phyloP scores from a whole-genome alignment of 2,113 vertebrate species.

The Macrotis lagotis region DNA sequence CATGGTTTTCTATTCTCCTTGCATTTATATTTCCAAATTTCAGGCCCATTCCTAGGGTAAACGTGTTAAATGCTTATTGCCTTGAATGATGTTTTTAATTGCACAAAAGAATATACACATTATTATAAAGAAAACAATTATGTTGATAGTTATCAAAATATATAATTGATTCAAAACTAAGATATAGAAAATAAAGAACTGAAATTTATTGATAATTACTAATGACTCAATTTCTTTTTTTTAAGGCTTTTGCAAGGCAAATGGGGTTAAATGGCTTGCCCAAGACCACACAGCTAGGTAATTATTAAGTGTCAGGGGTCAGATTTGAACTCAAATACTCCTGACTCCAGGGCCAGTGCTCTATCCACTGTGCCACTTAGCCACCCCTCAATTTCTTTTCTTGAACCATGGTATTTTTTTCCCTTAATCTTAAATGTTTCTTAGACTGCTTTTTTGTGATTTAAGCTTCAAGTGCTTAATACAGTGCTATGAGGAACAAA shows the following conservation, averaged over 20 bases:
- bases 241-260: no score
- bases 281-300: no score
- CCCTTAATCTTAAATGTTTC: not conserved
- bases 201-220: not conserved
- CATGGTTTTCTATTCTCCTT: not conserved
- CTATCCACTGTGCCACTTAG: no score
- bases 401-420: not conserved
- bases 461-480: constrained; percentile 14
- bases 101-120: not conserved
- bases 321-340: no score
- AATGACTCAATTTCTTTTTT: not conserved
- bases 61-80: not conserved
- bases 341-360: no score
- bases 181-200: not conserved
- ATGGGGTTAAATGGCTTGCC: no score
- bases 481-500: not conserved
- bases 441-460: constrained; percentile 7
- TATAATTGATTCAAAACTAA: not conserved
- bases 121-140: not conserved
- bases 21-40: not conserved
- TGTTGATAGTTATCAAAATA: not conserved
- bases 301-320: no score
- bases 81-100: not conserved
- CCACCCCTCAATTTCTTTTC: not conserved
- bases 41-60: not conserved